A percentile compares a stretch with the other conserved stretches of the same genome.
These are phyloP conservation scores for Entomyzon cyanotis DNA, from an alignment of 2,113 vertebrate species.

Conservation along the genomic window DNA sequence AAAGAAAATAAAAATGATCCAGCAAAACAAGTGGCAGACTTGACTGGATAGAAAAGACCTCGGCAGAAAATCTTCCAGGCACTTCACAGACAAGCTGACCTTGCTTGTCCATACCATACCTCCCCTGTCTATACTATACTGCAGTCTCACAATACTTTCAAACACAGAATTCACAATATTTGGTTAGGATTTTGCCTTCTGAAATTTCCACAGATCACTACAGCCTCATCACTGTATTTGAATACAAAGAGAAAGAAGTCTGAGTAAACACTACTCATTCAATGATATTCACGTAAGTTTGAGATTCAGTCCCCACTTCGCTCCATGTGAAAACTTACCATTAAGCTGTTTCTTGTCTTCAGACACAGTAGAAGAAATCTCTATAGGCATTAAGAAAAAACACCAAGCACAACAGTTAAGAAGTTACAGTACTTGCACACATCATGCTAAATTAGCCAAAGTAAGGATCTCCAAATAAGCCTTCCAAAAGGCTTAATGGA, in stretches of 20 bases:
- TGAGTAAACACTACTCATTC: not conserved
- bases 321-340: conserved; percentile 69
- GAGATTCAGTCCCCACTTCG: not conserved
- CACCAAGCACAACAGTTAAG: not conserved
- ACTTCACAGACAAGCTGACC: not conserved
- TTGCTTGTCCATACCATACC: not conserved
- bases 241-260: not conserved
- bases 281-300: not conserved
- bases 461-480: not conserved
- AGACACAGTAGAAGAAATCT: conserved; percentile 11
- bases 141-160: not conserved
- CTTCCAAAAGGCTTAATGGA: not conserved
- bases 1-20: not conserved
- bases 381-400: conserved; percentile 48
- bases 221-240: not conserved
- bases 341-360: conserved; percentile 74
- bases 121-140: not conserved
- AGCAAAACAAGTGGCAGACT: not conserved
- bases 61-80: not conserved
- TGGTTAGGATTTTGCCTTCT: not conserved
- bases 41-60: not conserved
- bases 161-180: not conserved
- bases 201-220: not conserved
- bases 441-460: not conserved
- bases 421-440: not conserved